Evolutionary conservation across 2,113 vertebrate genomes (phyloP), one percentile per base, ranked within the genome.

Genomic region (Smithornis capensis): DNA sequence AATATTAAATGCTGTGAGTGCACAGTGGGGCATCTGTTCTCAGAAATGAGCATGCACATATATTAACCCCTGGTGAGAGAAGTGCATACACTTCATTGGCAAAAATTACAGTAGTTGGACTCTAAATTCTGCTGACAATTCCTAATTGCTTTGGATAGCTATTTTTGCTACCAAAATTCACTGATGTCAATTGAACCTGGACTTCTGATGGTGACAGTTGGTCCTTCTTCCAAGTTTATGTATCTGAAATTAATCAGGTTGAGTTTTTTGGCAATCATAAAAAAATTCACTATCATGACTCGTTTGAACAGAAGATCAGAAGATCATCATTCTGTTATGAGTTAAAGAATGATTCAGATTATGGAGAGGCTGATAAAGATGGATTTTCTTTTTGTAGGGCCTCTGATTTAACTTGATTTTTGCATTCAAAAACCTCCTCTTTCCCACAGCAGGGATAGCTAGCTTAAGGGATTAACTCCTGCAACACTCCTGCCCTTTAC

Each of bases 401-500:
- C 16, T 37, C 28, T 73, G 19, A 52, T 80, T 86, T 80, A 27
- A 33, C 24, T 88, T 64, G 8, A 15, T 55, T 19, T 81, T 84
- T n/a, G n/a, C 9, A 7, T 47, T 28, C 16, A 24, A 50, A 71
- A 63, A 7, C 6, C 17, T 37, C 1, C 14, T 63, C 23, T 57
- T 70, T 75, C 22, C 40, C 38, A 2, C 11, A 56, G 25, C 3
- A 4, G 27, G 27, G 9, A 8, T 57, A 35, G 12, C 40, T 55
- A 5, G 4, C 6, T 62, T 38, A 56, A 29, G 37, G 10, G 7
- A 38, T 52, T 63, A 42, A 49, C 4, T 79, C 23, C 14, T 29
- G 1, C 44, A 76, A 28, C 25, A 15, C 23, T 86, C 10, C 15
- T 0, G 0, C 24, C 23, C 4, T 42, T 81, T 29, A 35, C 6